phyloP scores from a whole-genome alignment of 1,140 invertebrate genomes.

The Patella vulgata region DNA sequence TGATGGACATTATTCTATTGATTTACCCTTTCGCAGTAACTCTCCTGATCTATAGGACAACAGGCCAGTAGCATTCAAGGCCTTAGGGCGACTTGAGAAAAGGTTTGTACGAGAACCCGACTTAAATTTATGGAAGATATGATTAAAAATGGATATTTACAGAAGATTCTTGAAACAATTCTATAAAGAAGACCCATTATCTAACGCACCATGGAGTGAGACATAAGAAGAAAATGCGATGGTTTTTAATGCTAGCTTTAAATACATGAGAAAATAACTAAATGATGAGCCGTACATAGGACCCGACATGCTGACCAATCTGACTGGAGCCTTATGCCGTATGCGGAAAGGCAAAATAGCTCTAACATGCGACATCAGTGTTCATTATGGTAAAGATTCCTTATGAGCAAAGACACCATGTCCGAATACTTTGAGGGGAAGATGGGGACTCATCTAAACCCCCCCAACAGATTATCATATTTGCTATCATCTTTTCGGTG shows the following conservation, averaged over 20 bases:
- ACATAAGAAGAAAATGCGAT: no score
- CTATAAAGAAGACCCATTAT: constrained; percentile 26
- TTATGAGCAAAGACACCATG: constrained; percentile 20
- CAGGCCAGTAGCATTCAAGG: constrained; percentile 6
- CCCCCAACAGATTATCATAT: constrained; percentile 20
- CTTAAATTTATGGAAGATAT: constrained; percentile 7
- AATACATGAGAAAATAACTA: constrained; percentile 14
- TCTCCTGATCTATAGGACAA: constrained; percentile 9
- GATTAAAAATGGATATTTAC: constrained; percentile 19
- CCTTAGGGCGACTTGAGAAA: constrained; percentile 9
- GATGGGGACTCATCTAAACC: constrained; percentile 8
- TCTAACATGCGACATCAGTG: constrained; percentile 49
- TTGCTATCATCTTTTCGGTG: constrained; percentile 25
- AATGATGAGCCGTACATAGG: constrained; percentile 46
- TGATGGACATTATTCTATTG: constrained; percentile 33
- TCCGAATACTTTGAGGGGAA: constrained; percentile 40
- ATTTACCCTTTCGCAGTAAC: constrained; percentile 14
- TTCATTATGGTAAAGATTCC: constrained; percentile 40
- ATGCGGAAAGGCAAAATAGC: constrained; percentile 37
- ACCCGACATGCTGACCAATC: no score
- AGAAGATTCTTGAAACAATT: constrained; percentile 17
- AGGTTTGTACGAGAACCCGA: constrained; percentile 9
- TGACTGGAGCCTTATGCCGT: constrained; percentile 51
- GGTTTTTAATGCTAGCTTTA: constrained; percentile 3
- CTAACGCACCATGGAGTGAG: constrained; percentile 51